Evolutionary conservation across 1,140 invertebrate species (phyloP).

Genomic region (Episyrphus balteatus): DNA sequence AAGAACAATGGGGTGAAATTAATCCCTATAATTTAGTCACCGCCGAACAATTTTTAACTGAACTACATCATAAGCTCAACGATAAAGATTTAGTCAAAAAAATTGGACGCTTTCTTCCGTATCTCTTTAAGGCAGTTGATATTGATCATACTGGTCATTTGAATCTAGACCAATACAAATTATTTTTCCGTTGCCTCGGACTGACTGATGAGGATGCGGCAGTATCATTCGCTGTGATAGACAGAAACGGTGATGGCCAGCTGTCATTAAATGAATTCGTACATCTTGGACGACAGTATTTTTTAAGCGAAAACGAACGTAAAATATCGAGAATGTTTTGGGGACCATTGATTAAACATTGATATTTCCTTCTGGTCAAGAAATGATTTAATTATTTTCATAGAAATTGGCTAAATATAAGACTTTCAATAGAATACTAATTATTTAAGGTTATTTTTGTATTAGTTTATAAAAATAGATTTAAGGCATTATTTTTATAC

Average conservation of each 20-base stretch:
- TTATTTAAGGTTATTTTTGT: no score
- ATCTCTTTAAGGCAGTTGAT: slow-evolving; percentile 71
- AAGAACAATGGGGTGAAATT: slow-evolving; percentile 71
- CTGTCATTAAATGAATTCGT: slow-evolving; percentile 66
- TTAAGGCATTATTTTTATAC: no score
- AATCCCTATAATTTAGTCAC: slow-evolving; percentile 67
- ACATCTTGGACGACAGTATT: slow-evolving; percentile 64
- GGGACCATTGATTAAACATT: slow-evolving; percentile 53
- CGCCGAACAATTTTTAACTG: slow-evolving; percentile 65
- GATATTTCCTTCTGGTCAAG: no score
- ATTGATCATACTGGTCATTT: slow-evolving; percentile 66
- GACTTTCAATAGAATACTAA: no score
- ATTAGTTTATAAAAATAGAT: no score
- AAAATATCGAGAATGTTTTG: slow-evolving; percentile 73
- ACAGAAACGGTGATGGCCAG: slow-evolving; percentile 64
- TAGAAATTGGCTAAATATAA: no score
- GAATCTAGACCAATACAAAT: slow-evolving; percentile 66
- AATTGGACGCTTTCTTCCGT: slow-evolving; percentile 63
- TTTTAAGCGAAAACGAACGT: slow-evolving; percentile 61
- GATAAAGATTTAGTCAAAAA: slow-evolving; percentile 59
- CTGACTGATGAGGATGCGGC: slow-evolving; percentile 59
- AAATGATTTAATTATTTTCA: no score
- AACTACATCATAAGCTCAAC: slow-evolving; percentile 69
- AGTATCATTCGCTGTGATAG: slow-evolving; percentile 63
- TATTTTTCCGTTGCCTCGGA: slow-evolving; percentile 70